Conservation (phyloP, 1,140 invertebrate genomes). For the Grapholita molesta region DNA sequence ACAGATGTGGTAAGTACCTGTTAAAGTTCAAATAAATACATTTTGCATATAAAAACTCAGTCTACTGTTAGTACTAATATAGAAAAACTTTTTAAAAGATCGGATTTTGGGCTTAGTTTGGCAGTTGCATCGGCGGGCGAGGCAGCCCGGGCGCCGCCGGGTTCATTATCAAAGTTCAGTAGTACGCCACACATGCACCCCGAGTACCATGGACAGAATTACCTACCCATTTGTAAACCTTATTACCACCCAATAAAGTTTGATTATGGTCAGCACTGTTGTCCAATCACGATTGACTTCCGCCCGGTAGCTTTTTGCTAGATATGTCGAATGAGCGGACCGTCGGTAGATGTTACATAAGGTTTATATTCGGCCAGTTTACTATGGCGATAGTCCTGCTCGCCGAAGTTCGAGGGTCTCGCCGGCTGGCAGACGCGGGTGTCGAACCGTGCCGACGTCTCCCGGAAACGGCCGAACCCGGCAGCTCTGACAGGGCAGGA, state of each 20-base stretch:
- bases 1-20: no score
- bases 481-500: conserved; percentile 48
- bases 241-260: not conserved
- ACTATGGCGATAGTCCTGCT: not conserved
- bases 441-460: conserved; percentile 46
- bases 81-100: conserved; percentile 23
- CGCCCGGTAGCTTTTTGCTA: not conserved
- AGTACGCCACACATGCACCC: conserved; percentile 56
- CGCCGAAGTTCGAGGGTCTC: not conserved
- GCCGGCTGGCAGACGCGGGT: conserved; percentile 36
- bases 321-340: not conserved
- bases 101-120: not conserved
- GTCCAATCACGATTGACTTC: not conserved
- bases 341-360: not conserved
- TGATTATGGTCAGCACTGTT: not conserved
- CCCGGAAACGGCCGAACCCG: conserved; percentile 50
- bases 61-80: no score
- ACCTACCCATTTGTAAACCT: conserved; percentile 24
- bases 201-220: conserved; percentile 21
- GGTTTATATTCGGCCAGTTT: not conserved
- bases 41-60: no score
- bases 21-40: no score
- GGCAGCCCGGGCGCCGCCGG: conserved; percentile 52
- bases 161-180: conserved; percentile 77
- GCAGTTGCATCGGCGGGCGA: conserved; percentile 37